Evolutionary conservation across 2,113 vertebrate genomes (phyloP), one percentile per base, ranked within the genome.

Genomic region (Cyphomyrus plagiostoma): DNA sequence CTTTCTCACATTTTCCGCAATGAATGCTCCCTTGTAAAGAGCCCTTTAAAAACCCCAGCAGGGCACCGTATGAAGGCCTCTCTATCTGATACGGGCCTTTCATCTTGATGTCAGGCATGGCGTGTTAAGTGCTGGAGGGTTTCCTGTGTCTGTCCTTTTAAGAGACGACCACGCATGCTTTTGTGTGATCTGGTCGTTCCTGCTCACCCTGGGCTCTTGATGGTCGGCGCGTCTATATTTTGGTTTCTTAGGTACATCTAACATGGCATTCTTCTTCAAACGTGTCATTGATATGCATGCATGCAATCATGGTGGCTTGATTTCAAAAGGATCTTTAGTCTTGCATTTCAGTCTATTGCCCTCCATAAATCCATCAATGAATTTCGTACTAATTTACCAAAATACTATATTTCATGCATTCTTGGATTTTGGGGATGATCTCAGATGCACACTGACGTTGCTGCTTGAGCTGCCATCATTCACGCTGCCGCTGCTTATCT

Each of bases 71-170:
- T 80, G 42, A 89, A 89, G 88, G 21, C n/a, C 23, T 46, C 77
- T 17, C 30, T 92, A 80, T 94, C 91, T 93, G 90, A 90, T 91
- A 91, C 91, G 90, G 92, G 62, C 62, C 91, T 89, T 86, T 92
- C 90, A 91, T 89, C 84, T 90, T 92, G 93, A 94, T 93, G 94
- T 95, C 94, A 95, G 91, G 90, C 90, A 90, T 93, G 93, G 92
- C 93, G 93, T 95, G 92, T 94, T 94, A 94, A 95, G 93, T 94
- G 95, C 91, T 90, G 89, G 35, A 52, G 45, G 74, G 7, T 13
- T 53, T 84, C 93, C 91, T 89, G 90, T 90, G 89, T 90, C 90
- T 90, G 30, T 87, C 30, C 49, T 39, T 26, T 53, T 86, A 86
- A 53, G 45, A 86, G 49, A 35, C 4, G 2, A 50, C 26, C 23